Conservation (phyloP, 2,113 vertebrate species). For the Microtus pennsylvanicus region DNA sequence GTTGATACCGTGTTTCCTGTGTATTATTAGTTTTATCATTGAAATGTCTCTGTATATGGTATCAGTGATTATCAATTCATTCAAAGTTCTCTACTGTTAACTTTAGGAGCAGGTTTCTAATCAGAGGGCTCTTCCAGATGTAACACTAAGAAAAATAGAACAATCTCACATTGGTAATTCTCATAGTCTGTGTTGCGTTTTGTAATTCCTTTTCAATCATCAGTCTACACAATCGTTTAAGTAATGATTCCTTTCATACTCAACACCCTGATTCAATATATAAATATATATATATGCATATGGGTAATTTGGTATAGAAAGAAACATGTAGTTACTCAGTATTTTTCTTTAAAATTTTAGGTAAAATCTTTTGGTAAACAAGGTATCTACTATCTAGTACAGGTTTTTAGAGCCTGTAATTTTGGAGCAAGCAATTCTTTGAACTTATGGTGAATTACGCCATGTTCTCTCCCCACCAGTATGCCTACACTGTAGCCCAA, state of each 20-base stretch:
- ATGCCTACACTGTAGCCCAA: background rate
- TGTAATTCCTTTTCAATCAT: conserved; percentile 24
- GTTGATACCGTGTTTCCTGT: background rate
- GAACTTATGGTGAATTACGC: background rate
- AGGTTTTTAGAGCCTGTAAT: background rate
- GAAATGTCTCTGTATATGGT: conserved; percentile 6
- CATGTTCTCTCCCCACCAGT: background rate
- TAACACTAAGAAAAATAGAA: conserved; percentile 7
- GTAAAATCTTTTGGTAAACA: background rate
- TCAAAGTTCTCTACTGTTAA: background rate
- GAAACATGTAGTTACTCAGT: background rate
- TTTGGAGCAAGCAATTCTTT: background rate
- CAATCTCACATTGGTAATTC: background rate
- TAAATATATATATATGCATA: background rate
- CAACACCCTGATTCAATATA: background rate
- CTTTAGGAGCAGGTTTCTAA: background rate
- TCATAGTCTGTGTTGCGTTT: background rate
- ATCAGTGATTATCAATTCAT: conserved; percentile 40
- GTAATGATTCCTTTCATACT: conserved; percentile 11
- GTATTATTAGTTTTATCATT: conserved; percentile 21
- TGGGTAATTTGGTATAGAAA: background rate
- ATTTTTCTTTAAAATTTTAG: background rate
- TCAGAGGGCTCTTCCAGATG: background rate
- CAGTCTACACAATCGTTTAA: background rate
- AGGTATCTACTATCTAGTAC: background rate